Evolutionary conservation across 1,140 invertebrate genomes (phyloP).

Genomic region (Contarinia nasturtii): DNA sequence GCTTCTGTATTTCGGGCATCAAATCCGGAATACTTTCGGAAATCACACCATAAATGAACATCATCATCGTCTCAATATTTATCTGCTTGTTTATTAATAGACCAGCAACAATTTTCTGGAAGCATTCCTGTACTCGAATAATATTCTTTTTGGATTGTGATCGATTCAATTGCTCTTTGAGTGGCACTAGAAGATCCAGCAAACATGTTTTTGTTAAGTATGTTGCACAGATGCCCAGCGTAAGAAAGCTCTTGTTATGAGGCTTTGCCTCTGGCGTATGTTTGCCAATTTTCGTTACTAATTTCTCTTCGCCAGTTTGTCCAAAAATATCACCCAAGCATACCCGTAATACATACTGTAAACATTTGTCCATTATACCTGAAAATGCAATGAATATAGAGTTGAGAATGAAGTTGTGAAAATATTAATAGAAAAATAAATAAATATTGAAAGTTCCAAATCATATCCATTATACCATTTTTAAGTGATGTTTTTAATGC

Average conservation of each 20-base stretch:
- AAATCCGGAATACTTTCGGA: slow-evolving; percentile 59
- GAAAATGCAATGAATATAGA: too few species aligned
- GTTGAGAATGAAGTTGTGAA: too few species aligned
- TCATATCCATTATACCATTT: slow-evolving; percentile 55
- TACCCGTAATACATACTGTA: slow-evolving; percentile 63
- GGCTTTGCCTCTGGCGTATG: slow-evolving; percentile 62
- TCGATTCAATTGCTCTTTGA: slow-evolving; percentile 59
- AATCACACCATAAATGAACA: slow-evolving; percentile 62
- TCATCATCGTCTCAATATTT: slow-evolving; percentile 44
- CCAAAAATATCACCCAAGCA: slow-evolving; percentile 82
- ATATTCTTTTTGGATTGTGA: slow-evolving; percentile 64
- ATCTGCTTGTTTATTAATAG: slow-evolving; percentile 65
- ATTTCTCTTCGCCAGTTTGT: slow-evolving; percentile 74
- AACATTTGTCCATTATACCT: slow-evolving; percentile 56
- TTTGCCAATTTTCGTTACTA: slow-evolving; percentile 59
- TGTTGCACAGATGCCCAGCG: slow-evolving; percentile 60
- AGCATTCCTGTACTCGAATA: slow-evolving; percentile 58
- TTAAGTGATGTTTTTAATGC: slow-evolving; percentile 34
- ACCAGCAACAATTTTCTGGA: slow-evolving; percentile 59
- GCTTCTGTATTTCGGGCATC: slow-evolving; percentile 30
- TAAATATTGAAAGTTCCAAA: too few species aligned
- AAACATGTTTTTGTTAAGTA: slow-evolving; percentile 59
- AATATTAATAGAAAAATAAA: too few species aligned
- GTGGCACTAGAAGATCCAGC: slow-evolving; percentile 55
- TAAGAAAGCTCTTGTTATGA: slow-evolving; percentile 72